Evolutionary conservation across 2,113 vertebrate species (phyloP), one percentile per base, ranked within the genome.

Genomic region (Parus major): DNA sequence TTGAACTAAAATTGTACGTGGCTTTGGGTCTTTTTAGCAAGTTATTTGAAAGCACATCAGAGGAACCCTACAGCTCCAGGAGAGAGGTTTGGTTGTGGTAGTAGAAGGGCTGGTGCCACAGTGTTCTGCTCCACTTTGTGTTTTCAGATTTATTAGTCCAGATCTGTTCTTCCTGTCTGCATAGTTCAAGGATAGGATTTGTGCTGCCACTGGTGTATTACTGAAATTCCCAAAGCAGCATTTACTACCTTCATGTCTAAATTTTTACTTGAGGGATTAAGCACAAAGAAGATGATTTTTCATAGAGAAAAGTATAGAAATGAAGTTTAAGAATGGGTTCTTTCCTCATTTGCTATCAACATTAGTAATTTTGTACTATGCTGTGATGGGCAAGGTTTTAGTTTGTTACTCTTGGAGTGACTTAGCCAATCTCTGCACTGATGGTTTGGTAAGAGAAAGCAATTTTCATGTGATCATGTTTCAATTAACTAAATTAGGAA

Each of bases 1-100:
- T 95, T 89, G 56, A 87, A 83, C 60, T 92, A 46, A 50, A 96
- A 71, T 31, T 86, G 28, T 63, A 46, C 55, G 87, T 92, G 31
- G 10, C 5, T 93, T 75, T 11, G 56, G 66, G 52, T 78, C 36
- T 92, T 82, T 69, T 56, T 69, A 93, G 41, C 39, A 71, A 75
- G 57, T 72, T 78, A 44, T 70, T 71, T 72, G 63, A 78, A 22
- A 75, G 66, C 56, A 56, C 65, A 27, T 89, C 61, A 57, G 85
- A 82, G 65, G 41, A 90, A 36, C 41, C 22, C 24, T 86, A 2
- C 47, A 69, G 5, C 18, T 82, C 39, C 2, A 5, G 71, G 77
- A 68, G n/a, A 57, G 22, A 72, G 47, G 55, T 89, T 85, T 87
- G 11, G 33, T 82, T 47, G 55, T 53, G 55, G 35, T 69, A 22